Percentiles rank a stretch among this genome's conserved stretches.
These are phyloP conservation scores for Polymixis flavicincta DNA, from an alignment of 2,888 invertebrate genomes.

Conservation along the genomic window DNA sequence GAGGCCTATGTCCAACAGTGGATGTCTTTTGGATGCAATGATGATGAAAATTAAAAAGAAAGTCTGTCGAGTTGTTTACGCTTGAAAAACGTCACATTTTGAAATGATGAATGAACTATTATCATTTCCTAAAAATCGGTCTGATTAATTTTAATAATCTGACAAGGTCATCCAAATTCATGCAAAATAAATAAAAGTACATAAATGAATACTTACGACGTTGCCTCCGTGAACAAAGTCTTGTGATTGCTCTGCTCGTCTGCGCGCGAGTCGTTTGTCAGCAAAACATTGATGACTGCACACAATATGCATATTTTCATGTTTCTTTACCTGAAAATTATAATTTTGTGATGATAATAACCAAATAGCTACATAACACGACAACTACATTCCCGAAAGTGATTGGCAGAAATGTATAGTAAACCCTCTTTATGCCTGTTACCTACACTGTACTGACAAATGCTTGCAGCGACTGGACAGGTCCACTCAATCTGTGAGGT, in stretches of 20 bases:
- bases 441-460: no score
- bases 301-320: conserved; percentile 47
- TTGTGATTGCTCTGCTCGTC: conserved; percentile 11
- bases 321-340: conserved; percentile 40
- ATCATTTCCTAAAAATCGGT: neutral
- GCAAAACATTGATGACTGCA: conserved; percentile 17
- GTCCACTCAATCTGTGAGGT: no score
- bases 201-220: conserved; percentile 39
- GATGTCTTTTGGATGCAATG: no score
- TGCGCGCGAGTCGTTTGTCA: conserved; percentile 19
- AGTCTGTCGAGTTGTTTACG: neutral
- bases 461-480: no score
- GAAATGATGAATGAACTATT: neutral
- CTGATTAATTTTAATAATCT: neutral
- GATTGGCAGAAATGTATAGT: neutral
- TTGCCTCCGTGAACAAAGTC: conserved; percentile 20
- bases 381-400: neutral
- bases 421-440: neutral
- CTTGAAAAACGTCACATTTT: neutral
- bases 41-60: no score
- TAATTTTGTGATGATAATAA: neutral
- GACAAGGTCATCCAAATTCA: neutral
- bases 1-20: no score
- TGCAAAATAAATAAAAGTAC: neutral
- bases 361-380: neutral